These are phyloP conservation scores for Brachionus angularis DNA, from an alignment of 1,140 invertebrate species.

Conservation along the genomic window DNA sequence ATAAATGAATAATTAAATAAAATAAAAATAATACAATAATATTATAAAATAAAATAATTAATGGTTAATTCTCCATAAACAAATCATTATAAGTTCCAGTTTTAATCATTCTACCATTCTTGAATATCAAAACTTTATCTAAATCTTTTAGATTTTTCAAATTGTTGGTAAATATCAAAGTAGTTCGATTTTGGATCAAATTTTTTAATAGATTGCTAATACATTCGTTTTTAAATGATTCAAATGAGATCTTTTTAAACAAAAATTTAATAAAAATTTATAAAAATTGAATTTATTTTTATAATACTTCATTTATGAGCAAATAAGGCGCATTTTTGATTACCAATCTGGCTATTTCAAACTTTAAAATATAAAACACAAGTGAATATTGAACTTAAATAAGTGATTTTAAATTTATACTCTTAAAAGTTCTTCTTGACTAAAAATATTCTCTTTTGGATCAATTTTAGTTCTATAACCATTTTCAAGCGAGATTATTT, in stretches of 20 bases:
- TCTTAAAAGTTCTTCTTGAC: constrained; percentile 1
- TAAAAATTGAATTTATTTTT: background rate
- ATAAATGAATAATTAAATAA: too few species aligned
- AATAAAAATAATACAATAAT: too few species aligned
- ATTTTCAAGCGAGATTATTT: background rate
- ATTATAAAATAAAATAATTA: too few species aligned
- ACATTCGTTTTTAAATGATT: background rate
- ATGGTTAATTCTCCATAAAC: too few species aligned
- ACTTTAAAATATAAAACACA: too few species aligned
- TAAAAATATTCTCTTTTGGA: background rate
- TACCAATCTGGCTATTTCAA: constrained; percentile 4
- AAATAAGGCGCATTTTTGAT: background rate
- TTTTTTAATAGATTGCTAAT: background rate
- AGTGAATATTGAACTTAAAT: too few species aligned
- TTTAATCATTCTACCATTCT: background rate
- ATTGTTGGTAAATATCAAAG: background rate
- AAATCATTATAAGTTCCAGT: background rate
- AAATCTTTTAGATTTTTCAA: background rate
- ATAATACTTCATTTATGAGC: constrained; percentile 19
- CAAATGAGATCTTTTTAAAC: background rate
- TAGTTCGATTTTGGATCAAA: background rate
- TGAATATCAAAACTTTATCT: constrained; percentile 14
- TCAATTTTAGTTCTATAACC: background rate
- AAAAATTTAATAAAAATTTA: background rate
- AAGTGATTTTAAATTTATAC: constrained; percentile 3